These are phyloP conservation scores for Drymodes brunneopygia DNA, from an alignment of 2,113 vertebrate genomes.

Conservation along the genomic window DNA sequence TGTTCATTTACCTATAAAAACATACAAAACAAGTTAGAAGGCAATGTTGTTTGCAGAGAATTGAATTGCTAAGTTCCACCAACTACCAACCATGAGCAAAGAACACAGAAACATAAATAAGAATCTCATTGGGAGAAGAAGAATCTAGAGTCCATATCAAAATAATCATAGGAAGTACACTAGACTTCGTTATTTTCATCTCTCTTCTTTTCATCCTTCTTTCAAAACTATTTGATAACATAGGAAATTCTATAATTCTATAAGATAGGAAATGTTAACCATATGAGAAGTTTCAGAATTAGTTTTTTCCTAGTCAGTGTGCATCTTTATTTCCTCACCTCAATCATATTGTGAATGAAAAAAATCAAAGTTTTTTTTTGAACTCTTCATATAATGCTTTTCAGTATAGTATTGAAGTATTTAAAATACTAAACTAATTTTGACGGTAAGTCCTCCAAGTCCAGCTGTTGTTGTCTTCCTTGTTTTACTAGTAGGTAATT, in stretches of 20 bases:
- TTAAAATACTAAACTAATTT: not conserved
- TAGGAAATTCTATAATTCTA: too few species aligned
- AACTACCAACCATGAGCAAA: not conserved
- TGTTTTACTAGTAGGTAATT: not conserved
- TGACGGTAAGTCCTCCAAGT: not conserved
- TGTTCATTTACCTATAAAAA: not conserved
- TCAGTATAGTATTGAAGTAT: not conserved
- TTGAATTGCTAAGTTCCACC: not conserved
- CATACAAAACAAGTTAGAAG: not conserved
- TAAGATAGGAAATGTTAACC: not conserved
- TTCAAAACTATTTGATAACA: too few species aligned
- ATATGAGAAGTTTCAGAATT: not conserved
- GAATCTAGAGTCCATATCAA: not conserved
- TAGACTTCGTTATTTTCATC: not conserved
- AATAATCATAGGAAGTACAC: not conserved
- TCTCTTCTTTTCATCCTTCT: not conserved
- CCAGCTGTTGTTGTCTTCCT: not conserved
- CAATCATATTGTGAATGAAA: not conserved
- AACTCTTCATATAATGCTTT: not conserved
- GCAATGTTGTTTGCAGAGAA: not conserved
- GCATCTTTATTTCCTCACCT: not conserved
- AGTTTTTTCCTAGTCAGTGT: not conserved
- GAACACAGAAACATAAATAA: not conserved
- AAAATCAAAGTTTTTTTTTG: not conserved
- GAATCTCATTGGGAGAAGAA: not conserved